Evolutionary conservation across 2,888 invertebrate species (phyloP), one percentile per base, ranked within the genome.

Genomic region (Coronaproctus castanopsis): DNA sequence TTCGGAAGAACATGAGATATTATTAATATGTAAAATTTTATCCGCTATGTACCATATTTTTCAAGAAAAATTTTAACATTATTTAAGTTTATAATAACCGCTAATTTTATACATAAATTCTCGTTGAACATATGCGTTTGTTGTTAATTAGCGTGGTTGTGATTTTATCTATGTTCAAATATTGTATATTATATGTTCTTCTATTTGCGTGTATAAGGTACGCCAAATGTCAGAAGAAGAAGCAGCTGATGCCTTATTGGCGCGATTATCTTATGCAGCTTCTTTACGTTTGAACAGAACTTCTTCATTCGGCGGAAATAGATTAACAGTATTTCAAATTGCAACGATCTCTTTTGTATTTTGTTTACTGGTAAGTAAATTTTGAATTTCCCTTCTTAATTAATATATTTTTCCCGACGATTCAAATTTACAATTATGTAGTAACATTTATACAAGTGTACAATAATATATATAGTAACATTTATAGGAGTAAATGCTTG

Each of bases 211-310:
- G n/a, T n/a, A n/a, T n/a, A 63, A 80, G 79, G 86, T 87, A 58
- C 79, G 89, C 0, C 89, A 90, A 66, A 86, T 90, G 85, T 88
- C 88, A 0, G 86, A 88, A 61, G 80, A 80, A 64, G 86, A 91
- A 74, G 96, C 95, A 2, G 87, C 88, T 52, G 96, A 95, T 69
- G 96, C 96, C 10, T 74, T 91, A 63, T 76, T 93, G 68, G 91
- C 96, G 2, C 79, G 96, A 56, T 76, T 96, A 63, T 93, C 95
- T n/a, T 96, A 95, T 77, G 82, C 88, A 65, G 93, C 93, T 8
- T 90, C 88, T 61, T 72, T 91, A 63, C 78, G 90, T 62, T 90
- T 90, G 57, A 82, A 84, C 21, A 87, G 87, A 70, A 78, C 82
- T 64, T 52, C 55, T 24, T 55, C 59, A 24, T 59, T 59, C 22